Evolutionary conservation across 2,888 invertebrate species (phyloP).

Genomic region (Cerceris rybyensis): DNA sequence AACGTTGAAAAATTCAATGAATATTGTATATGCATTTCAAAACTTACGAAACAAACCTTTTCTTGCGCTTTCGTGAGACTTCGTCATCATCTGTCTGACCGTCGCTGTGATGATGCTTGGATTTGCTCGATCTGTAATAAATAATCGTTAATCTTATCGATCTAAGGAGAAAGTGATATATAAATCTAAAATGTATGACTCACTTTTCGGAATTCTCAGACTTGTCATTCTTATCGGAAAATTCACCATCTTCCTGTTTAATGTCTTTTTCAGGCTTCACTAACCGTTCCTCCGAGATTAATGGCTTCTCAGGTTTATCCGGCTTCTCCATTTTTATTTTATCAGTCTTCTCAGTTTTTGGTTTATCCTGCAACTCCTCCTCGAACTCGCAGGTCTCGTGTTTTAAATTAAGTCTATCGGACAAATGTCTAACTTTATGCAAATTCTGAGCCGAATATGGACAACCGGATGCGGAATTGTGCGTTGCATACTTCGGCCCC

Average conservation of each 20-base stretch:
- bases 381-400: constrained; percentile 79
- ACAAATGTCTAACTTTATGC: constrained; percentile 81
- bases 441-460: constrained; percentile 88
- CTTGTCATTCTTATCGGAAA: constrained; percentile 75
- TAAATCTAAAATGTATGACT: constrained; percentile 25
- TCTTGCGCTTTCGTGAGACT: constrained; percentile 74
- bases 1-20: neutral
- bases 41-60: constrained; percentile 65
- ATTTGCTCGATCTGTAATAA: constrained; percentile 71
- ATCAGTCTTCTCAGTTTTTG: constrained; percentile 74
- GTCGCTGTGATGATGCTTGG: constrained; percentile 74
- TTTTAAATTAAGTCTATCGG: constrained; percentile 83
- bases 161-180: neutral
- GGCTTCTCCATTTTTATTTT: constrained; percentile 73
- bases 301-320: constrained; percentile 65
- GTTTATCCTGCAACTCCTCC: constrained; percentile 73
- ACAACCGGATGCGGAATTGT: constrained; percentile 88
- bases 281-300: constrained; percentile 69
- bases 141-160: neutral
- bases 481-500: constrained; percentile 89
- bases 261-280: constrained; percentile 73
- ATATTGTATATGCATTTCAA: no score
- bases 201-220: constrained; percentile 75
- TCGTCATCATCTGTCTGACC: constrained; percentile 79
- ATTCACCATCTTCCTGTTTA: constrained; percentile 77